phyloP scores from a whole-genome alignment of 2,113 vertebrate genomes.

The Bujurquina vittata region DNA sequence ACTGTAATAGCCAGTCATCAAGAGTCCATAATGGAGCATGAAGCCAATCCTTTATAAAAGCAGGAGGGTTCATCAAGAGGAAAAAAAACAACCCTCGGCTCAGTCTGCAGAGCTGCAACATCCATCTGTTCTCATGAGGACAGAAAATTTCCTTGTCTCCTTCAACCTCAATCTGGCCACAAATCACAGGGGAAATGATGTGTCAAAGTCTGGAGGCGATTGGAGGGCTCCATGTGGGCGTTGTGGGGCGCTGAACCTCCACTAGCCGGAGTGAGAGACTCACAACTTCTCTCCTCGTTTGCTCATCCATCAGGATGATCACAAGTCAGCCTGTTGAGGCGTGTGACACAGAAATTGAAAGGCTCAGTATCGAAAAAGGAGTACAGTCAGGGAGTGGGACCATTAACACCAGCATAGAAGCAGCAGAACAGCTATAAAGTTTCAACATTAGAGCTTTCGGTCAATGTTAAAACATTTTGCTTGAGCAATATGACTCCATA shows the following conservation, averaged over 20 bases:
- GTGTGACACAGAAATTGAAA: conserved; percentile 50
- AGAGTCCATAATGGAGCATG: conserved; percentile 46
- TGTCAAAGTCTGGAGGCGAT: conserved; percentile 64
- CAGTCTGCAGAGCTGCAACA: conserved; percentile 38
- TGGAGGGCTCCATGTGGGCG: conserved; percentile 35
- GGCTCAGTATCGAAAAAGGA: conserved; percentile 24
- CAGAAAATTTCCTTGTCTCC: conserved; percentile 57
- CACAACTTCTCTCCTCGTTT: conserved; percentile 43
- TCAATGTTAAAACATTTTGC: conserved; percentile 53
- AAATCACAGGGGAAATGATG: conserved; percentile 76
- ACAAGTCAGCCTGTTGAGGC: conserved; percentile 58
- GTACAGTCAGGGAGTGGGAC: conserved; percentile 15
- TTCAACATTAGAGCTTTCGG: conserved; percentile 35
- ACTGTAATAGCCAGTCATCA: conserved; percentile 57
- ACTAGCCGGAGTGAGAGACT: conserved; percentile 21
- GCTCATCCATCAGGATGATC: conserved; percentile 72
- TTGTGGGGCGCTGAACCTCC: conserved; percentile 48
- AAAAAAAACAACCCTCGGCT: conserved; percentile 21
- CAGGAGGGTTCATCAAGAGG: conserved; percentile 12
- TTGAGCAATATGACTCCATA: conserved; percentile 41
- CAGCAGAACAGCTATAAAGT: conserved; percentile 36
- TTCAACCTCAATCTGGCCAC: conserved; percentile 71
- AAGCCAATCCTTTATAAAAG: conserved; percentile 43
- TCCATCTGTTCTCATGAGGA: conserved; percentile 58
- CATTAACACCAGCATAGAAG: conserved; percentile 29